Percentiles rank a stretch among this genome's conserved stretches.
phyloP scores from a whole-genome alignment of 2,113 vertebrate species.

The Corythornis vintsioides region DNA sequence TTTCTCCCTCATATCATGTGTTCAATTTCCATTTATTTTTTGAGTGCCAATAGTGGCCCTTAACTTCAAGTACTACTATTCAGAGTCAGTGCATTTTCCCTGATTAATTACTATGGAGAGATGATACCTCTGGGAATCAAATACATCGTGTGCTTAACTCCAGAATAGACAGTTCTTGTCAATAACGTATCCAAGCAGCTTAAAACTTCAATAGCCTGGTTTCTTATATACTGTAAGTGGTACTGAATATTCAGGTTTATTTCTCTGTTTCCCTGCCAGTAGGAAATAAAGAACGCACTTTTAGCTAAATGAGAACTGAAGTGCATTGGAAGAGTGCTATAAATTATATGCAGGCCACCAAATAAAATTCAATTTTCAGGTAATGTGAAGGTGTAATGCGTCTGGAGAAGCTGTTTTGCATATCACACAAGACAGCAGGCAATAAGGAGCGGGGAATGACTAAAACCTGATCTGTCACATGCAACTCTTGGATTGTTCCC shows the following conservation, averaged over 20 bases:
- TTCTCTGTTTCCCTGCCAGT: constrained; percentile 58
- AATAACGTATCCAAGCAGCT: constrained; percentile 8
- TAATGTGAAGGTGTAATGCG: constrained; percentile 64
- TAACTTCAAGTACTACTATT: constrained; percentile 21
- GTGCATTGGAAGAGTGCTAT: constrained; percentile 66
- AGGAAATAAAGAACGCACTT: constrained; percentile 71
- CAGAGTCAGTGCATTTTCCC: constrained; percentile 11
- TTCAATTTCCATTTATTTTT: neutral
- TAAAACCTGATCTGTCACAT: constrained; percentile 67
- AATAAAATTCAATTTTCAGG: constrained; percentile 82
- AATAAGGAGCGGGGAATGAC: constrained; percentile 63
- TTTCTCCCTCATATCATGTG: neutral
- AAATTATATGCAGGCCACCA: constrained; percentile 75
- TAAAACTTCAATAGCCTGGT: neutral
- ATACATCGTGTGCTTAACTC: constrained; percentile 12
- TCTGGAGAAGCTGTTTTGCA: constrained; percentile 74
- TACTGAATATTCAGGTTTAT: constrained; percentile 32
- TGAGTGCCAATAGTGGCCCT: neutral
- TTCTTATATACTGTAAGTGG: constrained; percentile 18
- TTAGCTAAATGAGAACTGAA: constrained; percentile 72
- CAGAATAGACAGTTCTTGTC: constrained; percentile 25
- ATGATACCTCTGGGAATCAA: constrained; percentile 24
- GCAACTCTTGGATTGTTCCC: constrained; percentile 64
- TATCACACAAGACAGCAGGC: constrained; percentile 78
- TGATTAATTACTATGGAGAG: constrained; percentile 24